Conservation (phyloP, 2,113 vertebrate genomes). For the Scytalopus superciliaris region DNA sequence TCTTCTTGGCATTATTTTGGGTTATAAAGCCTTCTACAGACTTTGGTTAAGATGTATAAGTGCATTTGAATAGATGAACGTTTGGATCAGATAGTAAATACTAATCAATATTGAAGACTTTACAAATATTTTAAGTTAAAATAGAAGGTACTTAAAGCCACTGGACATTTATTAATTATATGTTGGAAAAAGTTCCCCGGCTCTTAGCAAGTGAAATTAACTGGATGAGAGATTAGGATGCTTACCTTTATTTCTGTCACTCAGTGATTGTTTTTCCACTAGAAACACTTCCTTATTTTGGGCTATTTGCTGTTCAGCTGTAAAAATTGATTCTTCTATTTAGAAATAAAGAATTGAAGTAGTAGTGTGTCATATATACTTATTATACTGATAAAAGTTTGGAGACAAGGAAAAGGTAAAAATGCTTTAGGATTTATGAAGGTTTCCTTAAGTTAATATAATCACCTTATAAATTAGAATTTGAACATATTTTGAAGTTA, state of each 20-base stretch:
- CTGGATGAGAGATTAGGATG: background rate
- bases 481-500: background rate
- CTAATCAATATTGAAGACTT: background rate
- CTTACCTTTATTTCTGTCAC: background rate
- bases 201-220: background rate
- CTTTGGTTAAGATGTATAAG: background rate
- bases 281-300: background rate
- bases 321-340: background rate
- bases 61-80: background rate
- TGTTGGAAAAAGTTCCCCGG: background rate
- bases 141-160: background rate
- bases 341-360: background rate
- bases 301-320: background rate
- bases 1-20: background rate
- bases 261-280: background rate
- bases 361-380: background rate
- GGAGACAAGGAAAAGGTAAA: background rate
- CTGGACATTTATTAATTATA: background rate
- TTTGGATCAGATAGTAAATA: background rate
- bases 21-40: background rate
- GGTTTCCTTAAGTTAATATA: background rate
- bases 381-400: background rate
- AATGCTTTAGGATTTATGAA: background rate
- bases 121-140: background rate
- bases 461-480: background rate